Percentiles rank a stretch among this genome's conserved stretches.
Evolutionary conservation across 2,797 vertebrate species (phyloP).

Genomic region (Nannoperca australis): DNA sequence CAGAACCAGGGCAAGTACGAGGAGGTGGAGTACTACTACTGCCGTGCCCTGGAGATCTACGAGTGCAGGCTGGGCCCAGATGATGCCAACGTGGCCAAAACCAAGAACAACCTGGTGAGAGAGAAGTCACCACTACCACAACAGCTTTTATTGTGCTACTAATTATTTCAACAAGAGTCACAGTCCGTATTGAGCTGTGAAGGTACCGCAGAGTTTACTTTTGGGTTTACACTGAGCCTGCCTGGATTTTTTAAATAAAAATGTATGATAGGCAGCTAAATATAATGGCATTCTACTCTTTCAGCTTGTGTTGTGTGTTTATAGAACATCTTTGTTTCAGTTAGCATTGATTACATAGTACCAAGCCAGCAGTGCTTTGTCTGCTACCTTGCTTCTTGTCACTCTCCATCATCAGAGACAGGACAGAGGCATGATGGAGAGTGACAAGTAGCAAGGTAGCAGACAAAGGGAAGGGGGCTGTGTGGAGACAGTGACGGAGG

Average conservation of each 20-base stretch:
- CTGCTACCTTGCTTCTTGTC: background rate
- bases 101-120: constrained; percentile 98
- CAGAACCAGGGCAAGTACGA: constrained; percentile 99
- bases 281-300: background rate
- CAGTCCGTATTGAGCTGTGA: constrained; percentile 6
- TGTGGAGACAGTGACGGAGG: constrained; percentile 7
- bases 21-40: constrained; percentile 98
- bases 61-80: constrained; percentile 94
- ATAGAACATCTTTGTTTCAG: background rate
- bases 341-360: background rate
- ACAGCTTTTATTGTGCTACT: background rate
- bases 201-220: background rate
- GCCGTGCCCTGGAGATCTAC: constrained; percentile 96
- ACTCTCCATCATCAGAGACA: background rate
- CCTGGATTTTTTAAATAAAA: background rate
- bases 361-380: background rate
- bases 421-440: too few relatives aligned
- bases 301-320: background rate
- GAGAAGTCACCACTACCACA: background rate
- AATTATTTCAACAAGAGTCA: constrained; percentile 2
- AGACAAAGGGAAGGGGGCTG: background rate
- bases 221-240: background rate
- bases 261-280: background rate
- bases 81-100: constrained; percentile 97
- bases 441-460: too few relatives aligned